A percentile compares a stretch with the other conserved stretches of the same genome.
Evolutionary conservation across 1,140 invertebrate genomes (phyloP).

Genomic region (Manduca sexta): DNA sequence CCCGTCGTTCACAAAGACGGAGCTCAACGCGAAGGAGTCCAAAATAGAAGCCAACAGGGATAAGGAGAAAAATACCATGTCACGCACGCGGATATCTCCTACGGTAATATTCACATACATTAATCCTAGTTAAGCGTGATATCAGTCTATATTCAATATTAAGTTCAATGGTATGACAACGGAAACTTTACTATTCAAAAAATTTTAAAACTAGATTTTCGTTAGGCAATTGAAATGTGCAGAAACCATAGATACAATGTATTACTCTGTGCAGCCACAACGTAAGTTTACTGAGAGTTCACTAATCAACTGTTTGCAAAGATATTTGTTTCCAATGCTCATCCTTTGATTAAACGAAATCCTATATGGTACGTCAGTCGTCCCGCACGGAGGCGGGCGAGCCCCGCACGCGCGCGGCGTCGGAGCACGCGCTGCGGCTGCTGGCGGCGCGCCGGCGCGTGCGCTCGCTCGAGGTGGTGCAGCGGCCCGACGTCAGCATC

Average conservation of each 20-base stretch:
- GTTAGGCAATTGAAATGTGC: no score
- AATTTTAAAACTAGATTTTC: not conserved
- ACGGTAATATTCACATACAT: conserved; percentile 19
- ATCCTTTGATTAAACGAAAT: no score
- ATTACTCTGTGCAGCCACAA: not conserved
- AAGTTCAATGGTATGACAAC: no score
- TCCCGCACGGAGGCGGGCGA: conserved; percentile 8
- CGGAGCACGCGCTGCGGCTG: conserved; percentile 28
- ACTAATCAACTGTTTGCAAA: no score
- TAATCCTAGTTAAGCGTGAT: no score
- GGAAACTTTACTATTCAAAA: not conserved
- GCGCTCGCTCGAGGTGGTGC: conserved; percentile 15
- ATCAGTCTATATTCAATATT: no score
- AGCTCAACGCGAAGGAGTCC: conserved; percentile 42
- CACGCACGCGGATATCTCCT: conserved; percentile 34
- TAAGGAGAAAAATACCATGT: conserved; percentile 17
- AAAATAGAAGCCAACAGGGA: conserved; percentile 21
- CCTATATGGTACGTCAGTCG: conserved; percentile 4
- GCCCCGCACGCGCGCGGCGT: conserved; percentile 5
- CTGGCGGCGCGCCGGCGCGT: conserved; percentile 20
- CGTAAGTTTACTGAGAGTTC: not conserved
- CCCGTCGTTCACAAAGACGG: conserved; percentile 53
- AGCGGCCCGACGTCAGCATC: conserved; percentile 9
- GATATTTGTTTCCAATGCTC: no score
- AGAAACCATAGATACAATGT: no score